A percentile compares a stretch with the other conserved stretches of the same genome.
Evolutionary conservation across 2,888 invertebrate genomes (phyloP).

Genomic region (Campoplex capitator): DNA sequence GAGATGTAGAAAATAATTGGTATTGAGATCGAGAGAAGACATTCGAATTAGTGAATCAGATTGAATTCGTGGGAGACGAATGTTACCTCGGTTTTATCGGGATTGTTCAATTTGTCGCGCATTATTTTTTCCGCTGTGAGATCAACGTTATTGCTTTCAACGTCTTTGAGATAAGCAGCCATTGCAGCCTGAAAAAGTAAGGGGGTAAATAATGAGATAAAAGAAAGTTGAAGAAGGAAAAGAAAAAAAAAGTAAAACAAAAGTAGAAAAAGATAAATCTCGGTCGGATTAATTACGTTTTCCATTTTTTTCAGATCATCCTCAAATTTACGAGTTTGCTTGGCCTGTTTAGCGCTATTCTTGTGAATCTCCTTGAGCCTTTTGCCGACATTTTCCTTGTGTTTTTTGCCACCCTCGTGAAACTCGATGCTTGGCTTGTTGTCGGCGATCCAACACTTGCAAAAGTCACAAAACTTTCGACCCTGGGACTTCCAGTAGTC

Average conservation of each 20-base stretch:
- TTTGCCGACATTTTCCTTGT: conserved; percentile 96
- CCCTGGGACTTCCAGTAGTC: conserved; percentile 99
- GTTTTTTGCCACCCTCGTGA: conserved; percentile 96
- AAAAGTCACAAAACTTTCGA: conserved; percentile 98
- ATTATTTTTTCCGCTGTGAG: conserved; percentile 85
- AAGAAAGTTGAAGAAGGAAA: not conserved
- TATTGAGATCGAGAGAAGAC: not conserved
- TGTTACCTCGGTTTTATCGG: conserved; percentile 68
- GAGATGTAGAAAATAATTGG: not conserved
- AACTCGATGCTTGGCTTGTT: conserved; percentile 98
- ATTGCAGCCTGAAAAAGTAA: conserved; percentile 88
- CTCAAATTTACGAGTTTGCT: conserved; percentile 91
- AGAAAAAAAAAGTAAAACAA: not conserved
- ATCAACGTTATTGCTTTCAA: conserved; percentile 86
- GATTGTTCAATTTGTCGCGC: conserved; percentile 75
- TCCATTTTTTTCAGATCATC: conserved; percentile 95
- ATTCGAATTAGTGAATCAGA: not conserved
- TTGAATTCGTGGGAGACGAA: conserved; percentile 53
- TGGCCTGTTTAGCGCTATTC: conserved; percentile 92
- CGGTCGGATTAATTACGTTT: conserved; percentile 84
- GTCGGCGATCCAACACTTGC: conserved; percentile 99
- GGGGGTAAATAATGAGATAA: not conserved
- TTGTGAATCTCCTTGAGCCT: conserved; percentile 93
- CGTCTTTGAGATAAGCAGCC: conserved; percentile 94
- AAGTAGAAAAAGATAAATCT: conserved; percentile 22